Base-by-base conservation (phyloP, 1,140 invertebrate genomes). In the Listronotus oregonensis region DNA sequence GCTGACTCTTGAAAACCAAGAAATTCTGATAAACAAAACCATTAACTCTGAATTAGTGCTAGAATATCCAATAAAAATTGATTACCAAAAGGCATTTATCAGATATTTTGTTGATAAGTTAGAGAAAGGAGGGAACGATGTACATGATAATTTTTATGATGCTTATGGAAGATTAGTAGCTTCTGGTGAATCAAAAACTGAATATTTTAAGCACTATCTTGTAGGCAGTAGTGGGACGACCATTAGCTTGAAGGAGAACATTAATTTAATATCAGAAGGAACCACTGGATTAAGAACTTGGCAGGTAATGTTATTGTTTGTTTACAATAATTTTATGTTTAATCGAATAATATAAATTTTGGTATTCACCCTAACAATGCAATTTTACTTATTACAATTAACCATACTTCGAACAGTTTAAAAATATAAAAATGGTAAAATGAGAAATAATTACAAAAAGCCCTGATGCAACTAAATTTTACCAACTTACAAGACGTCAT, bases 261-360 rank as follows among this genome's bases (percentile, higher is more conserved):
- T 74, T 43, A 81, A 78, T 67, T 76, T 86, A 18, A 82, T 86
- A 69, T 85, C 84, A 0, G 70, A 82, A 58, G 84, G 84, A 34
- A 85, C 84, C 32, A 86, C 84, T 57, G 85, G 85, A 54, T 77
- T 85, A 42, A 81, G 79, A 58, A 83, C 75, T 69, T 85, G 84
- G 84, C 81, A 85, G 69, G 66, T 71, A 72, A 58, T 37, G 8
- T 37, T 37, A 12, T 37, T 37, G 11, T 50, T 54, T 49, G 37
- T n/a, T n/a, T n/a, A 7, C 8, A 40, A 17, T 67, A 43, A 57
- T 12, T 39, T 12, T 12, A 39, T 39, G 37, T 47, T 47, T 47
- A 15, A 15, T 8, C 14, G 14, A 47, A 47, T 47, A 47, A 15
- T 47, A 8, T 47, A 39, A 8, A 39, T 39, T 39, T 39, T 39